A percentile compares a stretch with the other conserved stretches of the same genome.
Evolutionary conservation across 1,140 invertebrate genomes (phyloP).

Genomic region (Diabrotica undecimpunctata): DNA sequence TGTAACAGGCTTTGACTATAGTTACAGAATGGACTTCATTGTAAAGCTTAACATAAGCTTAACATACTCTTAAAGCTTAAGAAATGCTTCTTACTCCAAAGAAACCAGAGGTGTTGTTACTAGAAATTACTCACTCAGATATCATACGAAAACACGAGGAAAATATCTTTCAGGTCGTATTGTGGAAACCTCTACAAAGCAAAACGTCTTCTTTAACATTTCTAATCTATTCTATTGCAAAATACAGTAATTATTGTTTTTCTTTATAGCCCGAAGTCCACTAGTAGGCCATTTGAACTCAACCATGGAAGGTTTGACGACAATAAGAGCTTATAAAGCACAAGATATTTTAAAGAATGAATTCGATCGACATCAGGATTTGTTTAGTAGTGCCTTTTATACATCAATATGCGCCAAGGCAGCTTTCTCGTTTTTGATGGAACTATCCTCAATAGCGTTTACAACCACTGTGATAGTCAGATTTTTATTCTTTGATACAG

Average conservation of each 20-base stretch:
- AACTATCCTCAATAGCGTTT: slow-evolving; percentile 71
- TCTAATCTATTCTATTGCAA: no score
- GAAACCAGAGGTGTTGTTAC: no score
- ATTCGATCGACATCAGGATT: slow-evolving; percentile 76
- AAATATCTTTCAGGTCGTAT: no score
- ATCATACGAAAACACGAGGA: no score
- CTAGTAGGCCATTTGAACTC: slow-evolving; percentile 68
- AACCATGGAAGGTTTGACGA: slow-evolving; percentile 71
- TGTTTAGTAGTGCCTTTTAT: slow-evolving; percentile 66
- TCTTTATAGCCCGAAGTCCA: slow-evolving; percentile 52
- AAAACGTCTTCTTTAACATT: no score
- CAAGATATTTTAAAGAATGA: slow-evolving; percentile 74
- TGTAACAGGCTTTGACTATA: no score
- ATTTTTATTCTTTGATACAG: slow-evolving; percentile 43
- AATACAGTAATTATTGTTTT: neutral
- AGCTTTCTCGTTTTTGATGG: slow-evolving; percentile 74
- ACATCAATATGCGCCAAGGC: slow-evolving; percentile 59
- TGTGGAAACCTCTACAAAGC: no score
- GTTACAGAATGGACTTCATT: no score
- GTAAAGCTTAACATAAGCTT: no score
- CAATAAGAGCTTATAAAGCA: slow-evolving; percentile 80
- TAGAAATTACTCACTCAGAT: no score
- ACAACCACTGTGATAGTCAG: slow-evolving; percentile 63
- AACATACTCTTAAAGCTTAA: no score
- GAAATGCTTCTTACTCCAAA: no score